Conservation (phyloP, 2,113 vertebrate species). For the Ciconia maguari region DNA sequence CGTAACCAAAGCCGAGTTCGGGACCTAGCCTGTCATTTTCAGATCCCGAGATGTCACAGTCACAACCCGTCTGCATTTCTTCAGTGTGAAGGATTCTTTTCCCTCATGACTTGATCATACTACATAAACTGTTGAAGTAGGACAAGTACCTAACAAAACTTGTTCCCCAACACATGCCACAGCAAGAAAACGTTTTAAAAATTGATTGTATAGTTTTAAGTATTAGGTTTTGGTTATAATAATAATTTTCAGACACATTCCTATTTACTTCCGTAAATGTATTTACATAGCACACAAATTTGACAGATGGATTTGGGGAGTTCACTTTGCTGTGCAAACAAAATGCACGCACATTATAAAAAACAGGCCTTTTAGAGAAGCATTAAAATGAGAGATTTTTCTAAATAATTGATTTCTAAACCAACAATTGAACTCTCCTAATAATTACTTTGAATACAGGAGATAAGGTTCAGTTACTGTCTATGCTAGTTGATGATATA, state of each 20-base stretch:
- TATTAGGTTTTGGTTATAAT: not conserved
- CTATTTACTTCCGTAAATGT: not conserved
- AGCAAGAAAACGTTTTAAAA: not conserved
- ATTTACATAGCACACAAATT: conserved; percentile 14
- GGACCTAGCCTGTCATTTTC: not conserved
- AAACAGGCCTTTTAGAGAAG: not conserved
- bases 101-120: not conserved
- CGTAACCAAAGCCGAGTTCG: not conserved
- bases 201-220: not conserved
- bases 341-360: not conserved
- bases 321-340: not conserved
- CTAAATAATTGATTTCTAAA: conserved; percentile 47
- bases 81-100: not conserved
- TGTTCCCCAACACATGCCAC: not conserved
- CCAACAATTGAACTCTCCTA: not conserved
- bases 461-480: conserved; percentile 40
- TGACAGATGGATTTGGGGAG: not conserved
- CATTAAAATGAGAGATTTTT: conserved; percentile 13
- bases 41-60: not conserved
- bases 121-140: not conserved
- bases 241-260: not conserved
- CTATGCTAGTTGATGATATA: conserved; percentile 32
- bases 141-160: not conserved
- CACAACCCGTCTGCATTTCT: not conserved
- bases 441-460: conserved; percentile 31